Percentiles rank a stretch among this genome's conserved stretches.
Conservation (phyloP, 2,888 invertebrate species). For the Nemurella pictetii region DNA sequence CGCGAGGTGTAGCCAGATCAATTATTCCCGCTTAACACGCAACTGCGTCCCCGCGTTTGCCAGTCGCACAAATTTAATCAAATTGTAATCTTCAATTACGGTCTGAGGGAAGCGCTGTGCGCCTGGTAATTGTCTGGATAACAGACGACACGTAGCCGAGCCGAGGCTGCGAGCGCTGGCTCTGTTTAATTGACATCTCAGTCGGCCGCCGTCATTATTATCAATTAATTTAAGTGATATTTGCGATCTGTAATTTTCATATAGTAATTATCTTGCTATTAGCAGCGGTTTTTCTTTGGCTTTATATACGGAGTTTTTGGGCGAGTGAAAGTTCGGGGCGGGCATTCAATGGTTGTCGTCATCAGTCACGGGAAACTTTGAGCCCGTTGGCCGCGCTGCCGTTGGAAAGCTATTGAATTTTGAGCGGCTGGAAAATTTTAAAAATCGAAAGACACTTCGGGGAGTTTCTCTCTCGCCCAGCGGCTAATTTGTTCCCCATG, state of each 20-base stretch:
- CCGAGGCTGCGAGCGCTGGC: not conserved
- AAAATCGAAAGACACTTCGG: not conserved
- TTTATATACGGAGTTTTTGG: not conserved
- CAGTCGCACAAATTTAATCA: not conserved
- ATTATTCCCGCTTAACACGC: not conserved
- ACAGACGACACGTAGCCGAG: not conserved
- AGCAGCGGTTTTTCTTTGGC: not conserved
- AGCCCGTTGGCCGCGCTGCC: not conserved
- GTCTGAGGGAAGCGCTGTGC: not conserved
- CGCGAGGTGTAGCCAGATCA: not conserved
- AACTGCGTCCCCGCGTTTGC: not conserved
- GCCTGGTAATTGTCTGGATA: not conserved
- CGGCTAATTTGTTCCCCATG: not conserved
- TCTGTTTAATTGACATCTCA: not conserved
- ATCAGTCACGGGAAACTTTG: not conserved
- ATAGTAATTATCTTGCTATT: not conserved
- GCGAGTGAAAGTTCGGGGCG: not conserved
- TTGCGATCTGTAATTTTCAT: not conserved
- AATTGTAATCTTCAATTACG: not conserved
- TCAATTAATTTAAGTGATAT: not conserved
- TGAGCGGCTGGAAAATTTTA: not conserved
- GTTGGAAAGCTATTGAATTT: not conserved
- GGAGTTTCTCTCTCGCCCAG: not conserved
- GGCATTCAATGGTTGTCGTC: not conserved
- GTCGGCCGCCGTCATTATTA: not conserved